These are phyloP conservation scores for Menidia beryllina DNA, from an alignment of 2,113 vertebrate species.

Conservation along the genomic window DNA sequence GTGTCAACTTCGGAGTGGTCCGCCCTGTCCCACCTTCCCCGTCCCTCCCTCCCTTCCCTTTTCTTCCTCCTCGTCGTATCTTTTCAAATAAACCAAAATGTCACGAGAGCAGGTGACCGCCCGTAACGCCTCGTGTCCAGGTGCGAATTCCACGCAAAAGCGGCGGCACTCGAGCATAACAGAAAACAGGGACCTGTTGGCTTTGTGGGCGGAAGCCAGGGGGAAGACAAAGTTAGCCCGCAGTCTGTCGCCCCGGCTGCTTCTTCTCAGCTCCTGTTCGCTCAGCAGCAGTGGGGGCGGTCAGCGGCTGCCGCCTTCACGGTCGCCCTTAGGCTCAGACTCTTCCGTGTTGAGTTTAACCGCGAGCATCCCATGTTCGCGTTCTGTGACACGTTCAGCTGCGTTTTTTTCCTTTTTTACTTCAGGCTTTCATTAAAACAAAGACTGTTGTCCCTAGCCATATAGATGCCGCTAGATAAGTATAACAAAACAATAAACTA, in stretches of 20 bases:
- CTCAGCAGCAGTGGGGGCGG: constrained; percentile 39
- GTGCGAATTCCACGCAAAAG: background rate
- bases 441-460: background rate
- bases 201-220: constrained; percentile 62
- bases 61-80: background rate
- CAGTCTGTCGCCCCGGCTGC: constrained; percentile 28
- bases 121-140: background rate
- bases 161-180: constrained; percentile 28
- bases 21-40: constrained; percentile 9
- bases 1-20: constrained; percentile 45
- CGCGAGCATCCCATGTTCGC: background rate
- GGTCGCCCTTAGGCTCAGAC: background rate
- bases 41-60: background rate
- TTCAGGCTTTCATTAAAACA: background rate
- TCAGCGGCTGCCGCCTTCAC: constrained; percentile 56
- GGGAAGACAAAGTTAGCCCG: constrained; percentile 74
- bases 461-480: background rate
- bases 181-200: constrained; percentile 65
- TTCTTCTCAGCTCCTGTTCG: constrained; percentile 47
- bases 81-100: constrained; percentile 5
- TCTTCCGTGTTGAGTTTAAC: background rate
- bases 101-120: background rate
- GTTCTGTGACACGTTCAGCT: background rate
- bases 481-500: background rate
- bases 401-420: too few species aligned